These are phyloP conservation scores for Epizoanthus ramosus DNA, from an alignment of 92 coral and sea anemone species.

Conservation along the genomic window DNA sequence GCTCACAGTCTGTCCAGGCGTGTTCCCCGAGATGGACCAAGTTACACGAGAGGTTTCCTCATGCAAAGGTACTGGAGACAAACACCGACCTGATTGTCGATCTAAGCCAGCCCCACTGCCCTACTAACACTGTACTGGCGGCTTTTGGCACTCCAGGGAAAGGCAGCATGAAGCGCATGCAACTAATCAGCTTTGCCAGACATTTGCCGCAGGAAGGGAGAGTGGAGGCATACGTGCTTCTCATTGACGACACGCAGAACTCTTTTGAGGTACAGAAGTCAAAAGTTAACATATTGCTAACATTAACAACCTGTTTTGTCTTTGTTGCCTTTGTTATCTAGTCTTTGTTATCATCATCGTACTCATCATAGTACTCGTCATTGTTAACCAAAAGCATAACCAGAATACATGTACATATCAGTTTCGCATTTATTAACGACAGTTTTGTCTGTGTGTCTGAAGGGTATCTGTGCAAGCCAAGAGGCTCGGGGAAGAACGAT, in stretches of 20 bases:
- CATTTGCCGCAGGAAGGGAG: not conserved
- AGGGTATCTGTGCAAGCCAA: slow-evolving; percentile 17
- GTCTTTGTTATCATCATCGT: too few species aligned
- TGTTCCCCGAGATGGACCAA: not conserved
- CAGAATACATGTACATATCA: too few species aligned
- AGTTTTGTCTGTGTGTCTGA: not conserved
- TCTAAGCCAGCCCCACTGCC: not conserved
- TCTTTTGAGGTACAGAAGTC: not conserved
- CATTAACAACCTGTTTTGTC: too few species aligned
- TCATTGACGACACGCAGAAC: slow-evolving; percentile 12
- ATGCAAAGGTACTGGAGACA: not conserved
- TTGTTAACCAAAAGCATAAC: too few species aligned
- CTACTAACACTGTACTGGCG: not conserved
- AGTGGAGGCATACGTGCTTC: not conserved
- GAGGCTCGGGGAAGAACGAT: not conserved
- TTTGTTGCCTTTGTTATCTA: too few species aligned
- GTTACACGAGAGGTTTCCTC: not conserved
- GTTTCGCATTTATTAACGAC: too few species aligned
- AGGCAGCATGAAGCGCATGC: slow-evolving; percentile 1
- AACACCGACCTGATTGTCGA: slow-evolving; percentile 5
- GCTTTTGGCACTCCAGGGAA: slow-evolving; percentile 4
- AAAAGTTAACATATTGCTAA: too few species aligned
- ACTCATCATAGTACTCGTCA: too few species aligned
- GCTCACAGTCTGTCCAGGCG: too few species aligned
- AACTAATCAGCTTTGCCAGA: not conserved